Evolutionary conservation across 2,113 vertebrate species (phyloP).

Genomic region (Erpornis zantholeuca): DNA sequence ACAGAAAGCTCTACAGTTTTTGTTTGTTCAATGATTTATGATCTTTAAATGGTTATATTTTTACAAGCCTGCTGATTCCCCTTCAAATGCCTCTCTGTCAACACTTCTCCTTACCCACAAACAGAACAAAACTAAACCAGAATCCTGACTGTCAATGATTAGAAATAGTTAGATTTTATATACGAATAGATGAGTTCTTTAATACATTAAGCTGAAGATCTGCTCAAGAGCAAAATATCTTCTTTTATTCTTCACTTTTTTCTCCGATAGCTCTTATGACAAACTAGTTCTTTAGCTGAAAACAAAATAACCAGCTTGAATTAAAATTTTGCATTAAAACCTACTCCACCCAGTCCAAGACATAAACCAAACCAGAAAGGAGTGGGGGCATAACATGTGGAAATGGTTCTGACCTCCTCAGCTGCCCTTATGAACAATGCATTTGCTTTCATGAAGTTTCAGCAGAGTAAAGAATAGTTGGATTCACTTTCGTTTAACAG

Average conservation of each 20-base stretch:
- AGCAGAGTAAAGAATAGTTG: neutral
- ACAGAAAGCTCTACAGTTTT: too few species aligned
- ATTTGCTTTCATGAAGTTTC: neutral
- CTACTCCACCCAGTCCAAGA: neutral
- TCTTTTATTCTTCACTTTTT: neutral
- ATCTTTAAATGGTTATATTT: neutral
- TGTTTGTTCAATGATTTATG: neutral
- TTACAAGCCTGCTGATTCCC: neutral
- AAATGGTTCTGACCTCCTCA: neutral
- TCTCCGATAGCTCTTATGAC: fast-evolving
- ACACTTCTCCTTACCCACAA: neutral
- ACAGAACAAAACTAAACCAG: neutral
- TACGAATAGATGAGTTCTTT: neutral
- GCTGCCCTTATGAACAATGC: neutral
- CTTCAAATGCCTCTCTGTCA: neutral
- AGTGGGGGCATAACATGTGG: too few species aligned
- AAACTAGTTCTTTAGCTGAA: neutral
- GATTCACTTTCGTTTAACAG: neutral
- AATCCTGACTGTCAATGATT: neutral
- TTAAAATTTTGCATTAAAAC: neutral
- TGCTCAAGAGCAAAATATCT: neutral
- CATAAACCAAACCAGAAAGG: too few species aligned
- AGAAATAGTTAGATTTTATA: neutral
- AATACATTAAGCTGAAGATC: neutral
- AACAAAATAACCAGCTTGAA: neutral